phyloP scores from a whole-genome alignment of 2,888 invertebrate species.

The Eupithecia dodoneata region DNA sequence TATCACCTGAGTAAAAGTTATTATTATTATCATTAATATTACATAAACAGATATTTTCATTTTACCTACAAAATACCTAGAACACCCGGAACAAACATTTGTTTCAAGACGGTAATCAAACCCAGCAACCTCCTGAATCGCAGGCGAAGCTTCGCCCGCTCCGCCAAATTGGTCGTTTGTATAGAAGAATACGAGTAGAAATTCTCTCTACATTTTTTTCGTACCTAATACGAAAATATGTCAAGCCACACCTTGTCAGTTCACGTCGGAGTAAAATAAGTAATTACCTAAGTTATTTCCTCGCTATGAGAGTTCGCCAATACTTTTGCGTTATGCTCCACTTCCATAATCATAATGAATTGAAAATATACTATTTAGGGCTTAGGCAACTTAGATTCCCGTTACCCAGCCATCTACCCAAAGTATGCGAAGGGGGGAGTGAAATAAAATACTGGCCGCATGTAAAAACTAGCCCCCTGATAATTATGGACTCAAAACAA shows the following conservation, averaged over 20 bases:
- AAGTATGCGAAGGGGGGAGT: not conserved
- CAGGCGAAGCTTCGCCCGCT: no score
- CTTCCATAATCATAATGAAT: not conserved
- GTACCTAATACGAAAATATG: not conserved
- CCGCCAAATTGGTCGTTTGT: not conserved
- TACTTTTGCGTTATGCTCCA: not conserved
- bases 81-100: no score
- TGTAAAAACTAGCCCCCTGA: no score
- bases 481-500: no score
- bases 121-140: no score
- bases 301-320: not conserved
- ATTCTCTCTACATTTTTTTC: not conserved
- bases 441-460: no score
- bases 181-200: not conserved
- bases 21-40: no score
- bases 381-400: not conserved
- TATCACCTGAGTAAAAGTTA: not conserved
- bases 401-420: not conserved
- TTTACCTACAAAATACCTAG: no score
- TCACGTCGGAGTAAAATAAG: not conserved
- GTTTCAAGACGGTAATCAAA: no score
- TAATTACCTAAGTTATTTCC: constrained; percentile 4
- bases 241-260: not conserved
- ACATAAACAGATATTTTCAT: no score
- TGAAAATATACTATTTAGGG: not conserved